Conservation (phyloP, 2,113 vertebrate species). For the Excalfactoria chinensis region DNA sequence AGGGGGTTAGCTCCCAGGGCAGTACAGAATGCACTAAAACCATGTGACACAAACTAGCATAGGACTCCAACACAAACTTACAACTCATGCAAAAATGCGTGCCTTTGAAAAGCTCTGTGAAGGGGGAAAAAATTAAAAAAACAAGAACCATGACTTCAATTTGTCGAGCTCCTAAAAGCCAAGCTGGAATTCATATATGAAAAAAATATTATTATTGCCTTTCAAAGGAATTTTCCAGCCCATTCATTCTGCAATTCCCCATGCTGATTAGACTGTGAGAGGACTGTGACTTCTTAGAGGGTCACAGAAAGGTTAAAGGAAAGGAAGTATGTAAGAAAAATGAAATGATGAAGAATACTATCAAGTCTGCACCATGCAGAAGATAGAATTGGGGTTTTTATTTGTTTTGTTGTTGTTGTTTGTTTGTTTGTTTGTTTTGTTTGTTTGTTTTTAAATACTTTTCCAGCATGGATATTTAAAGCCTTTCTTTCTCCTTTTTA, state of each 20-base stretch:
- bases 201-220: slow-evolving; percentile 62
- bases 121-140: slow-evolving; percentile 30
- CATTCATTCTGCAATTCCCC: slow-evolving; percentile 63
- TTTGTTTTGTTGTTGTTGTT: background rate
- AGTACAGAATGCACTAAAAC: slow-evolving; percentile 69
- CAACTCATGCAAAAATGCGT: slow-evolving; percentile 6
- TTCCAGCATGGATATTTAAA: background rate
- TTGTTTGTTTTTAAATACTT: background rate
- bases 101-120: slow-evolving; percentile 45
- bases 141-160: slow-evolving; percentile 33
- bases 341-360: background rate
- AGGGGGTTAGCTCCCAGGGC: slow-evolving; percentile 69
- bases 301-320: slow-evolving; percentile 74
- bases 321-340: slow-evolving; percentile 47
- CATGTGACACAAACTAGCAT: slow-evolving; percentile 37
- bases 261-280: slow-evolving; percentile 57
- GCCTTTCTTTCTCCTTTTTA: background rate
- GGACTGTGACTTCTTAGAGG: slow-evolving; percentile 48
- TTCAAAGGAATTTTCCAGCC: slow-evolving; percentile 68
- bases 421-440: background rate
- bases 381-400: background rate
- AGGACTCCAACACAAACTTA: slow-evolving; percentile 60
- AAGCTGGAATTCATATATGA: slow-evolving; percentile 42
- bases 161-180: slow-evolving; percentile 54
- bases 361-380: background rate